These are phyloP conservation scores for Ryuthela nishihirai DNA, from an alignment of 2,888 invertebrate species.

Conservation along the genomic window DNA sequence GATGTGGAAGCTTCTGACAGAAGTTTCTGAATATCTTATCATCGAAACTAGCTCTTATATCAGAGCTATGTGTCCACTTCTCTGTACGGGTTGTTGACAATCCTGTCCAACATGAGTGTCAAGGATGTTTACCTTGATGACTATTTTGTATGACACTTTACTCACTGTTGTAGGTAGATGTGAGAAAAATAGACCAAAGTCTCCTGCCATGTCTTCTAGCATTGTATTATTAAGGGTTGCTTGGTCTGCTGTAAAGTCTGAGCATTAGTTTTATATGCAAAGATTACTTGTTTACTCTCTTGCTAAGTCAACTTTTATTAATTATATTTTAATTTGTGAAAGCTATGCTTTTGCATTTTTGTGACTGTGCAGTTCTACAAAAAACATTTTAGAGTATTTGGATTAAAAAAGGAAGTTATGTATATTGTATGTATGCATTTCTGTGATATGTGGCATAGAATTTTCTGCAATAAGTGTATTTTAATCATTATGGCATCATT, in stretches of 20 bases:
- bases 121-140: slow-evolving; percentile 8
- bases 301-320: slow-evolving; percentile 29
- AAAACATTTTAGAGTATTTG: slow-evolving; percentile 3
- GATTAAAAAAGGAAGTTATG: slow-evolving; percentile 12
- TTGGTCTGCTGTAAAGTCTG: too few species aligned
- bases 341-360: slow-evolving; percentile 27
- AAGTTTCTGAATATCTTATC: slow-evolving; percentile 7
- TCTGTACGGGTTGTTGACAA: slow-evolving; percentile 37
- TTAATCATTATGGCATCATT: too few species aligned
- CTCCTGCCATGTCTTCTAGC: too few species aligned
- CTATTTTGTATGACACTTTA: slow-evolving; percentile 33
- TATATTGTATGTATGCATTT: slow-evolving; percentile 22
- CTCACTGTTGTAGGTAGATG: slow-evolving; percentile 16
- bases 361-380: slow-evolving; percentile 24
- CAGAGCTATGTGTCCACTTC: slow-evolving; percentile 15
- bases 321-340: slow-evolving; percentile 35
- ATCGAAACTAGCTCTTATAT: slow-evolving; percentile 6
- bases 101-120: slow-evolving; percentile 27
- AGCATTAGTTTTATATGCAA: slow-evolving; percentile 3
- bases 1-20: neutral
- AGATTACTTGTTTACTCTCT: too few species aligned
- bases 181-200: slow-evolving; percentile 2
- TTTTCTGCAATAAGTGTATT: too few species aligned
- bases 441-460: slow-evolving; percentile 33
- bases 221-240: too few species aligned